A percentile compares a stretch with the other conserved stretches of the same genome.
Evolutionary conservation across 2,888 invertebrate genomes (phyloP).

Genomic region (Lasioglossum malachurum): DNA sequence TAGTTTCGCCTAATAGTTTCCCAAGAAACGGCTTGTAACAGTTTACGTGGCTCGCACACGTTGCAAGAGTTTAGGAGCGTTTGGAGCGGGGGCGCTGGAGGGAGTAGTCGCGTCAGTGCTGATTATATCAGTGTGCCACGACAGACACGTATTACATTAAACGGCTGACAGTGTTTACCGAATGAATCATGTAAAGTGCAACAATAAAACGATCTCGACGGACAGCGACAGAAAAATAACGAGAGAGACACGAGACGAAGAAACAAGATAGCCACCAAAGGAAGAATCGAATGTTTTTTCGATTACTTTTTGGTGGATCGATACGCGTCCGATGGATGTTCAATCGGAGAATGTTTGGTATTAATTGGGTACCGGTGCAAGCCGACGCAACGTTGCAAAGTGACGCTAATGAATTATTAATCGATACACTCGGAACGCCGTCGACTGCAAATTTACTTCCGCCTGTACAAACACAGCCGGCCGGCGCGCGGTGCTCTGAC

Average conservation of each 20-base stretch:
- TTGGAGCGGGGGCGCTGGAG: background rate
- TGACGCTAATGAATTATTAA: slow-evolving; percentile 49
- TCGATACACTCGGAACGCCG: slow-evolving; percentile 32
- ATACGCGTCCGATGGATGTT: slow-evolving; percentile 4
- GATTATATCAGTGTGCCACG: slow-evolving; percentile 13
- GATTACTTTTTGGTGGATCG: background rate
- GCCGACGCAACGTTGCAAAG: slow-evolving; percentile 23
- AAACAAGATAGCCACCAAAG: background rate
- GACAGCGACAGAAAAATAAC: background rate
- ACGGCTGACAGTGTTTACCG: slow-evolving; percentile 8
- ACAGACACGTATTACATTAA: slow-evolving; percentile 22
- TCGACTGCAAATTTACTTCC: slow-evolving; percentile 9
- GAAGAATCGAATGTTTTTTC: background rate
- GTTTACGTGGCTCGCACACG: slow-evolving; percentile 5
- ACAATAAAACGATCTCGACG: slow-evolving; percentile 9
- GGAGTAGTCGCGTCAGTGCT: slow-evolving; percentile 15
- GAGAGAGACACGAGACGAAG: background rate
- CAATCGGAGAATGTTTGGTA: slow-evolving; percentile 16
- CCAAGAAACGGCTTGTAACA: slow-evolving; percentile 18
- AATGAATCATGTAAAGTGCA: slow-evolving; percentile 14
- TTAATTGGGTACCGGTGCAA: slow-evolving; percentile 31
- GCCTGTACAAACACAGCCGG: background rate
- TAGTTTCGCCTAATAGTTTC: slow-evolving; percentile 11
- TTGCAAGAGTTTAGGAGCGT: background rate
- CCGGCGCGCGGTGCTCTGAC: background rate